Evolutionary conservation across 2,113 vertebrate genomes (phyloP).

Genomic region (Saccopteryx bilineata): DNA sequence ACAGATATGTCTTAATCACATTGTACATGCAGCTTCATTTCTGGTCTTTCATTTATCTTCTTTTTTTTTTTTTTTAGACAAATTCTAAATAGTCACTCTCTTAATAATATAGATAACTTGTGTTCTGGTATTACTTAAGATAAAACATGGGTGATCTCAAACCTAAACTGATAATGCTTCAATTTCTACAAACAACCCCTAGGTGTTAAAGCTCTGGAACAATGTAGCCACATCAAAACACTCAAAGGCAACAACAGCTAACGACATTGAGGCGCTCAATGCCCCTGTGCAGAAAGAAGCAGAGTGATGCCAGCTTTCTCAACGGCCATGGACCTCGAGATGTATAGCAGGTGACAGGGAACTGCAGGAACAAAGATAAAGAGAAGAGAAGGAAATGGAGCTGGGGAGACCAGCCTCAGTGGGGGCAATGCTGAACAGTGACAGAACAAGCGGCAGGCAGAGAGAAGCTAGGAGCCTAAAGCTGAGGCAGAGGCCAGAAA

Average conservation of each 20-base stretch:
- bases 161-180: background rate
- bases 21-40: background rate
- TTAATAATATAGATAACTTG: background rate
- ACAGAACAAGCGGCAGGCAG: background rate
- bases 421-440: accelerated
- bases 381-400: background rate
- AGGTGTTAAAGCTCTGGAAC: background rate
- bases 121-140: background rate
- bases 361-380: background rate
- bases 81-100: conserved; percentile 37
- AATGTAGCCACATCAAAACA: background rate
- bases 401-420: background rate
- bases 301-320: background rate
- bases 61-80: background rate
- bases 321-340: background rate
- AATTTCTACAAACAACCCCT: background rate
- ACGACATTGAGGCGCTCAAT: background rate
- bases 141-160: background rate
- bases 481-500: background rate
- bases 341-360: background rate
- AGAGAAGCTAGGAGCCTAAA: too few relatives aligned
- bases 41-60: background rate
- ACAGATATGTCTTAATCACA: background rate
- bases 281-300: background rate
- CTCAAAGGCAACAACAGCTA: background rate